These are phyloP conservation scores for Eulemur rufifrons DNA, from an alignment of 2,113 vertebrate species.

Conservation along the genomic window DNA sequence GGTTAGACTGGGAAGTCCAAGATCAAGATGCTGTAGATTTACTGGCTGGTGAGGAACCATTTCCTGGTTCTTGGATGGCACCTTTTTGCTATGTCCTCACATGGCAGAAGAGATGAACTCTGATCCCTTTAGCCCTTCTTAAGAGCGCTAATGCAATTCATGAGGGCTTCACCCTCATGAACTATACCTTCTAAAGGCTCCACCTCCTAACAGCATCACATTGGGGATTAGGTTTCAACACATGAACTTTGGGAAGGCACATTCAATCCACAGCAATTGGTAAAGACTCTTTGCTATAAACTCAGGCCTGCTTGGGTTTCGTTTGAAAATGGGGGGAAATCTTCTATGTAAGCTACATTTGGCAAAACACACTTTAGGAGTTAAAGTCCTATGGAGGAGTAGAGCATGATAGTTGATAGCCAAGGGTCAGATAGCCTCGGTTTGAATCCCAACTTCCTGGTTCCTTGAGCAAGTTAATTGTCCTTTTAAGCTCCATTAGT, in stretches of 20 bases:
- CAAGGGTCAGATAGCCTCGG: not conserved
- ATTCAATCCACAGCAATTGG: not conserved
- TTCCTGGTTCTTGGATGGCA: not conserved
- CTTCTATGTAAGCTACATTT: not conserved
- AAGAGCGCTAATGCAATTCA: not conserved
- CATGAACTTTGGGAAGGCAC: not conserved
- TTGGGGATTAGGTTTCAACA: not conserved
- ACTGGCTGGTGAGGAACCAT: too few relatives aligned
- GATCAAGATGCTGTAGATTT: not conserved
- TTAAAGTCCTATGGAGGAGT: fast-evolving
- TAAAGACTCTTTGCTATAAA: not conserved
- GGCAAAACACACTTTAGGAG: not conserved
- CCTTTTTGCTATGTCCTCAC: not conserved
- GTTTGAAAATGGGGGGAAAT: not conserved
- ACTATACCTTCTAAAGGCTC: not conserved
- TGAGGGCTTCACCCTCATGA: not conserved
- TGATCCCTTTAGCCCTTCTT: not conserved
- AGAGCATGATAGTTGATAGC: not conserved
- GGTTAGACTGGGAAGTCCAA: not conserved
- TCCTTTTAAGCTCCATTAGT: not conserved
- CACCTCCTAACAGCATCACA: not conserved
- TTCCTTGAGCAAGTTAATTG: not conserved
- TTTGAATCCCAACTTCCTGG: not conserved
- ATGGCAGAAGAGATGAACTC: not conserved
- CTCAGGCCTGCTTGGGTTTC: not conserved